Conservation (phyloP, 2,113 vertebrate species). For the Arothron firmamentum region DNA sequence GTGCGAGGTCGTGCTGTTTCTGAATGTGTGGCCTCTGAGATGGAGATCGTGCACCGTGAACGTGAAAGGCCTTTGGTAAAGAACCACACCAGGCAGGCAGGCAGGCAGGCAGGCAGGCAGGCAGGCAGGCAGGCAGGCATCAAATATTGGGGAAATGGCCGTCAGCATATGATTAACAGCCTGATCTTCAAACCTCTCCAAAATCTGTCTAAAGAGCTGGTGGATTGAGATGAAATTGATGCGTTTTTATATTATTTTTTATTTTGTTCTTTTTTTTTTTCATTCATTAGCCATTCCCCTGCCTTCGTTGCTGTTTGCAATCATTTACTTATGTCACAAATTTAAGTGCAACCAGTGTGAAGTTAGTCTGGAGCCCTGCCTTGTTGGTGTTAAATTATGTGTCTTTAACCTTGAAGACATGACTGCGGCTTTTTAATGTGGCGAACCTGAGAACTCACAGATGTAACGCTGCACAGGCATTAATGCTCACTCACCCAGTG, state of each 20-base stretch:
- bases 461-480: conserved; percentile 3
- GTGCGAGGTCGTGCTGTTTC: conserved; percentile 71
- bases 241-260: too few species aligned
- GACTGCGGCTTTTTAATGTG: conserved; percentile 16
- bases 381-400: neutral
- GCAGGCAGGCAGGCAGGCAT: conserved; percentile 10
- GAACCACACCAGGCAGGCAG: conserved; percentile 13
- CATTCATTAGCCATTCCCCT: too few species aligned
- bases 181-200: neutral
- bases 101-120: neutral
- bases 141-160: neutral
- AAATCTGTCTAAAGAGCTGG: neutral
- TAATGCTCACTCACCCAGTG: conserved; percentile 21
- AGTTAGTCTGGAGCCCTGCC: too few species aligned
- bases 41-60: conserved; percentile 34
- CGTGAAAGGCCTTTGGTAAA: conserved; percentile 14
- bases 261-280: too few species aligned
- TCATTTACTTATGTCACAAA: too few species aligned
- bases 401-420: conserved; percentile 19
- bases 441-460: neutral
- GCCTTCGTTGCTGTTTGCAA: too few species aligned
- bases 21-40: conserved; percentile 59
- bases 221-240: neutral
- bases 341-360: too few species aligned
- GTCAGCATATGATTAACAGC: conserved; percentile 8